Conservation (phyloP, 2,113 vertebrate genomes). For the Caranx ignobilis region DNA sequence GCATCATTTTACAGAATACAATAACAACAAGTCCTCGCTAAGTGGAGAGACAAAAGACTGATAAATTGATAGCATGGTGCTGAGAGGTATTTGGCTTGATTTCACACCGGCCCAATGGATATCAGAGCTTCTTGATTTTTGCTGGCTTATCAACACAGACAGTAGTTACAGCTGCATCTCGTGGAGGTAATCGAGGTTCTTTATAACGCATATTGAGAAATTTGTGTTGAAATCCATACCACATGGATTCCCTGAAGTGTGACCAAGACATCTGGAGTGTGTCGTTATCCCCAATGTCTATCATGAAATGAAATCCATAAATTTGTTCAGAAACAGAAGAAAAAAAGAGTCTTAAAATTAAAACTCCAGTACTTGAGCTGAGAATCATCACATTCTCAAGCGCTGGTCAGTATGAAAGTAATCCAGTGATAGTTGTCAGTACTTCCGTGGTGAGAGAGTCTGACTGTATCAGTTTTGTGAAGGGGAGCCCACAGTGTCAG, state of each 20-base stretch:
- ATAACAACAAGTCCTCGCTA: slow-evolving; percentile 26
- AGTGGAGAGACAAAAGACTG: neutral
- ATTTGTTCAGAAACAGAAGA: neutral
- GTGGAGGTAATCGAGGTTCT: neutral
- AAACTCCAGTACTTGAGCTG: neutral
- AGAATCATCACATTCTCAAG: neutral
- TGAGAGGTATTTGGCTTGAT: neutral
- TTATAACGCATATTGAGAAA: neutral
- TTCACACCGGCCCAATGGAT: neutral
- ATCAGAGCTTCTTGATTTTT: neutral
- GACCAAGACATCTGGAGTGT: neutral
- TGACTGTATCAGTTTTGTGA: neutral
- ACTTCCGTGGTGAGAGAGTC: neutral
- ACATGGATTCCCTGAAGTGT: neutral
- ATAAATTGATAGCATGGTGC: neutral
- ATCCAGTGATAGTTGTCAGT: neutral
- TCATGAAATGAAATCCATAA: neutral
- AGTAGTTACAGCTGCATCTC: neutral
- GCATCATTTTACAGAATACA: slow-evolving; percentile 20
- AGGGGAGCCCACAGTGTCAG: neutral
- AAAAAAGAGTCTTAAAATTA: neutral
- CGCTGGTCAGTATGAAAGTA: neutral
- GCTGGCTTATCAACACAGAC: neutral
- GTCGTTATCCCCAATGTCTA: neutral
- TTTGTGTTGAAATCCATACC: neutral